phyloP scores from a whole-genome alignment of 2,113 vertebrate genomes.

The Perognathus longimembris region DNA sequence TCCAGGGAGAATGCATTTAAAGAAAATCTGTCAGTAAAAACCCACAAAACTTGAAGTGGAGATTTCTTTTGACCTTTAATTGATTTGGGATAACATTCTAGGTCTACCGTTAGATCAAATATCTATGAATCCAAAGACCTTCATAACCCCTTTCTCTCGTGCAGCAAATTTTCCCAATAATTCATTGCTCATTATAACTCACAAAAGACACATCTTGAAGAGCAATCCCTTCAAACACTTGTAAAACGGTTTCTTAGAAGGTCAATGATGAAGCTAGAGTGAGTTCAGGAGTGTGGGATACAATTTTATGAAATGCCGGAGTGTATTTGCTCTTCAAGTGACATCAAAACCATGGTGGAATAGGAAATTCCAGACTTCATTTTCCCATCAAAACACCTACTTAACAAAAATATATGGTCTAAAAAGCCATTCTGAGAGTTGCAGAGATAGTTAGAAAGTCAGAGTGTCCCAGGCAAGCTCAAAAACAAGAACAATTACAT shows the following conservation, averaged over 20 bases:
- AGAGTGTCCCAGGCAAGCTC: not conserved
- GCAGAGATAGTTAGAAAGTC: not conserved
- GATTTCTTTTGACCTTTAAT: constrained; percentile 54
- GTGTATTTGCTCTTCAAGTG: not conserved
- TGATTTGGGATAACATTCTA: constrained; percentile 43
- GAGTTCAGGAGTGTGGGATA: not conserved
- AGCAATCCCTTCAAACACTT: constrained; percentile 47
- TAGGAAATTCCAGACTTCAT: not conserved
- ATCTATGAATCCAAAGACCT: constrained; percentile 49
- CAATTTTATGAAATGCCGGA: not conserved
- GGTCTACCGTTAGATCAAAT: constrained; percentile 32
- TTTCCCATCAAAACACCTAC: not conserved
- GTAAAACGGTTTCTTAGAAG: constrained; percentile 26
- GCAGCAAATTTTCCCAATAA: constrained; percentile 16
- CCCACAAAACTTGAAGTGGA: not conserved
- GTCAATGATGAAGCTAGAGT: not conserved
- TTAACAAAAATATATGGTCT: not conserved
- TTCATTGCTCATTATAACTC: constrained; percentile 36
- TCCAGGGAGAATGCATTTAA: constrained; percentile 7
- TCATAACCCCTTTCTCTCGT: constrained; percentile 46
- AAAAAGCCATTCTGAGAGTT: not conserved
- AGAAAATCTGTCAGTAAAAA: constrained; percentile 58
- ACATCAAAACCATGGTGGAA: not conserved
- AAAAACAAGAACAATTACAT: not conserved
- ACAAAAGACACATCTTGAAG: constrained; percentile 47